Conservation (phyloP, 2,888 invertebrate genomes). For the Seira musarum region DNA sequence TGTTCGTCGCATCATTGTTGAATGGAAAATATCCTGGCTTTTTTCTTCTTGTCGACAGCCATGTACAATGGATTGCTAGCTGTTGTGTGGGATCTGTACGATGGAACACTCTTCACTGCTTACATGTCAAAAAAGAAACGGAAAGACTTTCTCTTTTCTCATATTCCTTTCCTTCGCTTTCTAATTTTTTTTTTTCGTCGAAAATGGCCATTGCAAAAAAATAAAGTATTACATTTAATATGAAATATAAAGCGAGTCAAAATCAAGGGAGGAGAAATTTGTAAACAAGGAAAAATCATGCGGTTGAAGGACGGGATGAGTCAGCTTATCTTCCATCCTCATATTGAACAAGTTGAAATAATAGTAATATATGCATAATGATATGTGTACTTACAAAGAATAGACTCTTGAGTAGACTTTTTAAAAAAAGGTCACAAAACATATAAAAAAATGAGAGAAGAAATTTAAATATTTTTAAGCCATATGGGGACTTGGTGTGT, state of each 20-base stretch:
- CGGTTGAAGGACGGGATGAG: conserved; percentile 13
- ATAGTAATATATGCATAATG: not conserved
- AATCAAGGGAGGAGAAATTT: conserved; percentile 8
- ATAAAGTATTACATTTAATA: not conserved
- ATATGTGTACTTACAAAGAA: not conserved
- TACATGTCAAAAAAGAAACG: conserved; percentile 26
- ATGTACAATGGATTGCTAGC: conserved; percentile 16
- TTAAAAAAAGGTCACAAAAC: conserved; percentile 27
- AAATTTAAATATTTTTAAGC: conserved; percentile 17
- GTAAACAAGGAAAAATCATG: conserved; percentile 12
- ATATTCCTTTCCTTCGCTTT: conserved; percentile 42
- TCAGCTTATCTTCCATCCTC: conserved; percentile 10
- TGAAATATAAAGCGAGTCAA: conserved; percentile 14
- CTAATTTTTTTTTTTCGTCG: conserved; percentile 1
- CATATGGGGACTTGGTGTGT: conserved; percentile 9
- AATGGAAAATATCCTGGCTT: not conserved
- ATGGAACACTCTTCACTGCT: conserved; percentile 10
- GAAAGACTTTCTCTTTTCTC: conserved; percentile 27
- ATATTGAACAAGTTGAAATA: not conserved
- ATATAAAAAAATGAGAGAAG: conserved; percentile 16
- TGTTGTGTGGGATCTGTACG: not conserved
- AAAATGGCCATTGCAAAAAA: conserved; percentile 9
- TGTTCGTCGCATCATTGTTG: conserved; percentile 1
- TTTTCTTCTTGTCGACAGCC: conserved; percentile 7
- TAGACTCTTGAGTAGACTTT: not conserved